Percentiles rank a stretch among this genome's conserved stretches.
These are phyloP conservation scores for Vespertilio murinus DNA, from an alignment of 2,797 vertebrate genomes.

Conservation along the genomic window DNA sequence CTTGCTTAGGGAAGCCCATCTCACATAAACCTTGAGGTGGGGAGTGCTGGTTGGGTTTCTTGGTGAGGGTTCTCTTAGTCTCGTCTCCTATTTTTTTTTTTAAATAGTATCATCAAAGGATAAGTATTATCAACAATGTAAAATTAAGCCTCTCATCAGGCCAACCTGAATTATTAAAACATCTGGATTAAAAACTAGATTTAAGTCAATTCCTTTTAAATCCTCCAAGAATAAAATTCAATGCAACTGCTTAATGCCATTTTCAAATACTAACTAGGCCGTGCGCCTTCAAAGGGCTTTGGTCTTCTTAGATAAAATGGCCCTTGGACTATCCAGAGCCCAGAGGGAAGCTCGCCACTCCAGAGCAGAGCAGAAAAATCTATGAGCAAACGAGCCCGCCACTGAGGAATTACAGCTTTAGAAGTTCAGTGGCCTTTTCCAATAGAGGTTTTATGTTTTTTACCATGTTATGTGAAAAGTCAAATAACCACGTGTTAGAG, in stretches of 20 bases:
- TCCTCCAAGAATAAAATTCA: neutral
- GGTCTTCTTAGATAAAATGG: neutral
- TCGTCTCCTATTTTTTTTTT: neutral
- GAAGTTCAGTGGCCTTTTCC: neutral
- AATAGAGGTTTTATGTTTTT: neutral
- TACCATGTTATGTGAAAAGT: fast-evolving
- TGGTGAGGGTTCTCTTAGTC: neutral
- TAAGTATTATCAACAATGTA: neutral
- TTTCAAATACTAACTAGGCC: neutral
- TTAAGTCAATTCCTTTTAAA: neutral
- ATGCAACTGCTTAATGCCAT: neutral
- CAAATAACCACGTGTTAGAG: neutral
- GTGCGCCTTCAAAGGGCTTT: neutral
- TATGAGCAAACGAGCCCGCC: fast-evolving
- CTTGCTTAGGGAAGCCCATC: too few species aligned
- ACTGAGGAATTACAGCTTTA: neutral
- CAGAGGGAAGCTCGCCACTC: neutral
- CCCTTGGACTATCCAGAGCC: neutral
- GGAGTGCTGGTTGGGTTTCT: too few species aligned
- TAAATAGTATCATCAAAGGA: neutral
- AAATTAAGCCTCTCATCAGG: neutral
- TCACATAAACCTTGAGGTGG: neutral
- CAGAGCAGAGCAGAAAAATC: neutral
- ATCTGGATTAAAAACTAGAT: neutral
- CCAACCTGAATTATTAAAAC: neutral